Base-by-base conservation (phyloP, 2,113 vertebrate species). In the Tinamus guttatus region DNA sequence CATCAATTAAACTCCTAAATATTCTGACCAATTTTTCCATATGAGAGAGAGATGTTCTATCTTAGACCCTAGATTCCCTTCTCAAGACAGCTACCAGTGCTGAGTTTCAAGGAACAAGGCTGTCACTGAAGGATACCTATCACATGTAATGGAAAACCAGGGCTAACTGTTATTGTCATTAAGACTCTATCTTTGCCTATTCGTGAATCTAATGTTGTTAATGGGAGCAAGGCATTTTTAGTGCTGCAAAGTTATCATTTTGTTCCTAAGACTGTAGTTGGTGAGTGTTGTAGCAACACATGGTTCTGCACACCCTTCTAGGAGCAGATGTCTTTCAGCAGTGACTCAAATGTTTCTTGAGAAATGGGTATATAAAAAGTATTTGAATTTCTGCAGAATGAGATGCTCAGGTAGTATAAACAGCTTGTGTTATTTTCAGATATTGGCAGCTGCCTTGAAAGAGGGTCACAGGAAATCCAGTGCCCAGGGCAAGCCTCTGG, bases 361-460 rank as follows among this genome's bases (percentile, higher is more conserved):
- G 34, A 85, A 36, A 34, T 81, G 52, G 11, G 6, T 70, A 24
- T 36, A 17, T 4, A 59, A 77, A 87, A 22, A 4, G 4, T 4
- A 0, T 14, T 41, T 80, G 49, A 18, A 36, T 89, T 89, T 54
- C 21, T 81, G 22, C 51, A 79, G 69, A 77, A 36, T 73, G 47
- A 64, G 62, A 43, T 71, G 16, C 47, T 70, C 41, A 68, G 64
- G 17, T 67, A 68, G 21, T 64, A 40, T 81, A 85, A 96, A n/a
- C 24, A 64, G 8, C n/a, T 93, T 74, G 45, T 49, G 79, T 89
- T 89, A 7, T 71, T 73, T 73, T 21, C 92, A 99, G 99, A 99
- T 99, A 92, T 89, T 99, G 96, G 99, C 99, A 40, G 97, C 98
- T 1, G 98, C 99, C 34, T 96, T 99, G 96, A 99, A 90, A 3